Evolutionary conservation across 2,888 invertebrate genomes (phyloP), one percentile per base, ranked within the genome.

Genomic region (Leptopterna dolabrata): DNA sequence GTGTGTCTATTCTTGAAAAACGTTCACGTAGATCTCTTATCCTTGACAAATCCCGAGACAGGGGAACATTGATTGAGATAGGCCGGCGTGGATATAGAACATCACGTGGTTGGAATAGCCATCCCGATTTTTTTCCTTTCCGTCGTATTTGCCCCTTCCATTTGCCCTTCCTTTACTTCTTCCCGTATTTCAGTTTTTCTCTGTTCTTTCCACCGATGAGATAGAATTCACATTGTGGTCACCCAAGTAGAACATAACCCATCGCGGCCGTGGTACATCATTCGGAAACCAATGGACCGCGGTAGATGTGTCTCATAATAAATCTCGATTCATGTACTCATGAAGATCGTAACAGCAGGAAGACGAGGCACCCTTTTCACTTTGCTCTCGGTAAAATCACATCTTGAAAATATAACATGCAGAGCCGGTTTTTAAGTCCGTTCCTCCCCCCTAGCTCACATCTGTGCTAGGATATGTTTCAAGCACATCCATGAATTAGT

Each of bases 31-130:
- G 85, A 76, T 76, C 76, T 85, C 85, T 85, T 85, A 85, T 85
- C 85, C 85, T 73, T 85, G 85, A 85, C 85, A 85, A 85, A 85
- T 85, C 85, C 85, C 85, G 85, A 85, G 85, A 85, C 85, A 85
- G 85, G 85, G 29, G 85, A 85, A 85, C 85, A 85, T 85, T 85
- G 85, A 85, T 85, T 85, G 85, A 85, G 85, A 85, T 85, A 85
- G 85, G 85, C 85, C 73, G 85, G 27, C 73, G 73, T 85, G 76
- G 85, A 85, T 85, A 76, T 85, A 73, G 85, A 41, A 63, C 73
- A 85, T 85, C 85, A 85, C 85, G 85, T 85, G 85, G 85, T 73
- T 30, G 71, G 85, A 73, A 85, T 73, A n/a, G 85, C 73, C 76
- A 55, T 76, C 73, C 55, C 16, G 24, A 19, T 45, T 45, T 80